These are phyloP conservation scores for Anthoscopus minutus DNA, from an alignment of 2,113 vertebrate species.

Conservation along the genomic window DNA sequence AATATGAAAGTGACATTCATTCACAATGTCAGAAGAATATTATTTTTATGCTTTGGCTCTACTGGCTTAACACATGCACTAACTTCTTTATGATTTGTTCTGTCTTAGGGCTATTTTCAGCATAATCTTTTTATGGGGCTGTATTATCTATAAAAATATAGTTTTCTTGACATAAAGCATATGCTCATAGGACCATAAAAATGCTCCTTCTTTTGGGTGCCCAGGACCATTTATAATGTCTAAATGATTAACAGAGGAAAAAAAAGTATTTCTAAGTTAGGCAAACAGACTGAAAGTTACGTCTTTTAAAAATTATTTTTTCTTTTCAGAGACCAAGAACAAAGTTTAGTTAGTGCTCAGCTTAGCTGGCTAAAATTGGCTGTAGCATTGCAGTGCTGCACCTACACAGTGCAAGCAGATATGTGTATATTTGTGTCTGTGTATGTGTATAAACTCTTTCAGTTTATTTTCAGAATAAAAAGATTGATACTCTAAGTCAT, in stretches of 20 bases:
- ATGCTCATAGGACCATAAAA: conserved; percentile 22
- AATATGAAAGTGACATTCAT: conserved; percentile 48
- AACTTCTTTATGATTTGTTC: conserved; percentile 58
- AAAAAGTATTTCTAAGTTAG: neutral
- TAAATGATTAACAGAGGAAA: neutral
- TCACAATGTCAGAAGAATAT: conserved; percentile 51
- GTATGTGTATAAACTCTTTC: neutral
- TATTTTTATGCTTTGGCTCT: conserved; percentile 45
- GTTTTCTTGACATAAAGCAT: conserved; percentile 34
- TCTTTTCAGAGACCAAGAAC: neutral
- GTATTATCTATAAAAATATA: conserved; percentile 34
- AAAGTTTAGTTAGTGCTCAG: neutral
- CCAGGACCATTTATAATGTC: neutral
- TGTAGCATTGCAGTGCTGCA: neutral
- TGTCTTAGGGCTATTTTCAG: conserved; percentile 44
- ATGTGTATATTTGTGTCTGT: neutral
- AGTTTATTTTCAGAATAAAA: neutral
- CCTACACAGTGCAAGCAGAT: neutral
- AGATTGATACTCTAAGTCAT: neutral
- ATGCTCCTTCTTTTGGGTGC: conserved; percentile 2
- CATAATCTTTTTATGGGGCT: conserved; percentile 22
- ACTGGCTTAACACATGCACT: conserved; percentile 47
- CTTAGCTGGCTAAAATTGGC: neutral
- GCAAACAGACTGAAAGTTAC: neutral
- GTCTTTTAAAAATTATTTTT: neutral